Percentiles rank a stretch among this genome's conserved stretches.
Conservation (phyloP, 2,113 vertebrate species). For the Dasyprocta punctata region DNA sequence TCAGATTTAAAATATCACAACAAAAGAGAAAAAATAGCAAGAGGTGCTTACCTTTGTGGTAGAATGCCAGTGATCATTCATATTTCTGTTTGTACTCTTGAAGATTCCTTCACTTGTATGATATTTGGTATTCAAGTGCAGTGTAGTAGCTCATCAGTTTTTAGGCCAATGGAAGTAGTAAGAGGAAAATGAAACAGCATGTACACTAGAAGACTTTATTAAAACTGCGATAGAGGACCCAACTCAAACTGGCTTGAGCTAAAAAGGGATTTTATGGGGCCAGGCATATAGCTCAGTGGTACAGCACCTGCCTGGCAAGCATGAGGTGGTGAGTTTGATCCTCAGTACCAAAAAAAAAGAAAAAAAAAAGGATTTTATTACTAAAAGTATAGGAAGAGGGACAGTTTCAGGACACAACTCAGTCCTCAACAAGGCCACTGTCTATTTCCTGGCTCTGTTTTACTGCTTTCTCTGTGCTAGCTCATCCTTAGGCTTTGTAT, state of each 20-base stretch:
- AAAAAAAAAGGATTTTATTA: neutral
- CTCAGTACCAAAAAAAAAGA: too few relatives aligned
- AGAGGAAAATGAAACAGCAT: conserved; percentile 18
- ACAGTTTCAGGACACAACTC: neutral
- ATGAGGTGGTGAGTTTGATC: too few relatives aligned
- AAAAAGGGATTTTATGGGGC: neutral
- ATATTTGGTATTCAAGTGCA: conserved; percentile 14
- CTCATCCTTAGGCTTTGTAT: neutral
- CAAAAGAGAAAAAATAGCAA: neutral
- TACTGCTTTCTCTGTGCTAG: neutral
- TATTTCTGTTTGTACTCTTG: conserved; percentile 44
- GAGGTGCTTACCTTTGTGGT: neutral
- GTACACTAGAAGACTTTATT: neutral
- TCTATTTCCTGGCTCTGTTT: neutral
- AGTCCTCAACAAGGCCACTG: neutral
- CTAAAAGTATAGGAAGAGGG: neutral
- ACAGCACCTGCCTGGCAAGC: too few relatives aligned
- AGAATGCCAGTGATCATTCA: neutral
- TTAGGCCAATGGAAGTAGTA: conserved; percentile 26
- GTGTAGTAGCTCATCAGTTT: conserved; percentile 9
- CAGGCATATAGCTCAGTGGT: too few relatives aligned
- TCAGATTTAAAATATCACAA: conserved; percentile 38
- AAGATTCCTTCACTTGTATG: neutral
- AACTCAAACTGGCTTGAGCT: neutral
- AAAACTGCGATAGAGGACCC: neutral